These are phyloP conservation scores for Reticulitermes speratus DNA, from an alignment of 1,140 invertebrate genomes.

Conservation along the genomic window DNA sequence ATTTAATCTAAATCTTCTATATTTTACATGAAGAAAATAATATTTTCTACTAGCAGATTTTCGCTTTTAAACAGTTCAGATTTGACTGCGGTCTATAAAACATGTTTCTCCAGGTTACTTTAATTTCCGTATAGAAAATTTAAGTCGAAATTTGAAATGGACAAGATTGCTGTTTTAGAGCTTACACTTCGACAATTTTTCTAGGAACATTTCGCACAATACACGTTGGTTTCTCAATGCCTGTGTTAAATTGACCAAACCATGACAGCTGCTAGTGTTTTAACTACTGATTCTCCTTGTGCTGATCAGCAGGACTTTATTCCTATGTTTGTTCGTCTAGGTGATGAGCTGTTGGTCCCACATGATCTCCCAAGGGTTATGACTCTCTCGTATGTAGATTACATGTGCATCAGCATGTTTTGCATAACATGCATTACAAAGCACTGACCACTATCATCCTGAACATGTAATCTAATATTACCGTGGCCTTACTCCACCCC, in stretches of 20 bases:
- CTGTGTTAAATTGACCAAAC: not conserved
- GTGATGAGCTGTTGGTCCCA: not conserved
- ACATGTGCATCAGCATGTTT: not conserved
- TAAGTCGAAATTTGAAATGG: too few relatives aligned
- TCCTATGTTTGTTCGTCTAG: not conserved
- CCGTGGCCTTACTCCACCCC: not conserved
- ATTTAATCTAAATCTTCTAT: too few relatives aligned
- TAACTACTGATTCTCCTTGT: not conserved
- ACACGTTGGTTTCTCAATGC: not conserved
- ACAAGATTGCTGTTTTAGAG: too few relatives aligned
- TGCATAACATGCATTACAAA: conserved; percentile 17
- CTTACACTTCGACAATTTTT: not conserved
- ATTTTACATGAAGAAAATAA: too few relatives aligned
- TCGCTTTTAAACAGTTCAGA: too few relatives aligned
- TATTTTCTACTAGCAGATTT: too few relatives aligned
- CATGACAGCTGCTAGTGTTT: not conserved
- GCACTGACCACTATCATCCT: not conserved
- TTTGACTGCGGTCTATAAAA: too few relatives aligned
- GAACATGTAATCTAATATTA: not conserved
- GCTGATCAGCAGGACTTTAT: not conserved
- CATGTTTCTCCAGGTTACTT: too few relatives aligned
- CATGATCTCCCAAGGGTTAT: not conserved
- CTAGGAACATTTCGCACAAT: not conserved
- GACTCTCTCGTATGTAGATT: not conserved
- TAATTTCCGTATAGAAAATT: too few relatives aligned